Base-by-base conservation (phyloP, 1,140 invertebrate species). In the Hylaeus anthracinus region DNA sequence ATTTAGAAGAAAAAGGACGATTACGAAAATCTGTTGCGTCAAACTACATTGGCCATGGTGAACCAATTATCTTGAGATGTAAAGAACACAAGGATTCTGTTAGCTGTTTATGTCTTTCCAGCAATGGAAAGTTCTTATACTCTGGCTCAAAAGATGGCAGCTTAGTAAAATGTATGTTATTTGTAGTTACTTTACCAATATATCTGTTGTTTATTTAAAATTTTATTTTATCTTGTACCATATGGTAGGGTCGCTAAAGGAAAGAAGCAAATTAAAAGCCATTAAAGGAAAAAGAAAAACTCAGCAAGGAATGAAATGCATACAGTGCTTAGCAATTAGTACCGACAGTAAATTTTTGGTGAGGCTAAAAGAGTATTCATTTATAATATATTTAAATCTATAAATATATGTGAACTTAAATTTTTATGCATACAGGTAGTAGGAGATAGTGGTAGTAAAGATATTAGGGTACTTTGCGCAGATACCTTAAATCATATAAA, bases 91-190 rank as follows among this genome's bases (percentile, higher is more conserved):
- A 96, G 86, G 92, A 96, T 61, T 94, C 97, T 2, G 93, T 99
- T 8, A 99, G 98, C 5, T 97, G 97, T 92, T 89, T 98, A 9
- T 97, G 96, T 85, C 90, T 99, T 3, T 96, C 97, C 51, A 93
- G 93, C 73, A 96, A 99, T 93, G 95, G 95, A 55, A 94, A 95
- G 89, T 96, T 94, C 91, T 93, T 97, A 0, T 99, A 96, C 91
- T 96, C 96, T 60, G 98, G 96, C 1, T 98, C 97, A 66, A 99
- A 99, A 94, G 97, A 98, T 93, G 96, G 97, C 65, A 94, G 94
- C 63, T 95, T 99, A 67, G 95, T 99, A 12, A 99, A 99, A 95
- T 99, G 98, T 96, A 91, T 84, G 83, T 87, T 67, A 67, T 12
- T 26, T 66, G 10, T 15, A 26, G 26, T 43, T 39, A n/a, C 4